phyloP scores from a whole-genome alignment of 1,140 invertebrate genomes.

The Phymastichus coffea region DNA sequence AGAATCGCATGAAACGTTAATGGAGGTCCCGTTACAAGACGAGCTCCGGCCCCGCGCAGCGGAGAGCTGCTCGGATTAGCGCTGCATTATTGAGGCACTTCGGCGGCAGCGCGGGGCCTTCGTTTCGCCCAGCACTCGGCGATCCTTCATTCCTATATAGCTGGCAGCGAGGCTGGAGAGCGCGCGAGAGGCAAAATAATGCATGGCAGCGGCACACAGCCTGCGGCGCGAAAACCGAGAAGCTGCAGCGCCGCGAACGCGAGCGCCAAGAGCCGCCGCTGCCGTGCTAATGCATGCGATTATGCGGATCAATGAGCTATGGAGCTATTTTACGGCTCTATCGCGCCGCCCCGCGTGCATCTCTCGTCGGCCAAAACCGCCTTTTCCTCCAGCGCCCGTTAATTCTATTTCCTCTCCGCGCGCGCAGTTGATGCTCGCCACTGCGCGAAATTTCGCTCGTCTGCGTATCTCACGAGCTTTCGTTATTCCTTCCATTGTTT shows the following conservation, averaged over 20 bases:
- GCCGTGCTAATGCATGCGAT: slow-evolving; percentile 50
- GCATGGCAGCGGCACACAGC: slow-evolving; percentile 36
- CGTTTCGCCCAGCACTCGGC: too few species aligned
- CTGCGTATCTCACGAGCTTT: background rate
- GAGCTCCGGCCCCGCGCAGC: slow-evolving; percentile 5
- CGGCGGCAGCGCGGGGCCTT: background rate
- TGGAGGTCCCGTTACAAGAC: slow-evolving; percentile 8
- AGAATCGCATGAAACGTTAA: background rate
- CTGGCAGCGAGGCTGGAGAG: too few species aligned
- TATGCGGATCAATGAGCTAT: slow-evolving; percentile 55
- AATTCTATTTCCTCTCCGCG: background rate
- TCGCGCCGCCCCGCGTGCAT: too few species aligned
- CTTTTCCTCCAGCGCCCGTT: slow-evolving; percentile 4
- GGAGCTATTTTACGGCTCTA: slow-evolving; percentile 54
- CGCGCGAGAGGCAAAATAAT: slow-evolving; percentile 41
- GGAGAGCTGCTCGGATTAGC: background rate
- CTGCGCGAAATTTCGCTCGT: too few species aligned
- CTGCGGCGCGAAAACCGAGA: slow-evolving; percentile 43
- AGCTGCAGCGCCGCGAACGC: slow-evolving; percentile 10
- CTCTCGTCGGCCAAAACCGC: too few species aligned
- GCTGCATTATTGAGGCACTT: slow-evolving; percentile 18
- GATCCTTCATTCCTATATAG: slow-evolving; percentile 33
- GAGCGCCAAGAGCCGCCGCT: slow-evolving; percentile 30
- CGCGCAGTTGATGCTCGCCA: too few species aligned
- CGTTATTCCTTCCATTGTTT: too few species aligned